Base-by-base conservation (phyloP, 2,113 vertebrate genomes). In the Lepisosteus osseus region DNA sequence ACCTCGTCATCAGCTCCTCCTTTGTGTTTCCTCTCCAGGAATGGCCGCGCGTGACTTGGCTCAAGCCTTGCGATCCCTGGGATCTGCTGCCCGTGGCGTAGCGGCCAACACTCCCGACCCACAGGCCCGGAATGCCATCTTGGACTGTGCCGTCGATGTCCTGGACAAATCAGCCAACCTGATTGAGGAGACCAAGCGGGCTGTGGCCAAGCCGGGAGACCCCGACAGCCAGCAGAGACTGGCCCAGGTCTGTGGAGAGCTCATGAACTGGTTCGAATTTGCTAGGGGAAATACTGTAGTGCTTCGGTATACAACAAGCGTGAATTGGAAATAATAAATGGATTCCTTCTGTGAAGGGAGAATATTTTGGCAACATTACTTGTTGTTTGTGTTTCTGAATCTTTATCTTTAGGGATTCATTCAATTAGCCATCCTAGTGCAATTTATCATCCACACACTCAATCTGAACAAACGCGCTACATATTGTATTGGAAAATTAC, bases 141-240 rank as follows among this genome's bases (percentile, higher is more conserved):
- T 99, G 74, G 97, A 99, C 79, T 96, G 95, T 0, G 94, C 97
- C 2, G 86, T 88, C 0, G 95, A 96, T 0, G 94, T 97, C 56
- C 95, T 99, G 90, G 97, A 99, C 74, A 99, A 99, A 80, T 96
- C 97, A 0, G 93, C 89, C 84, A 98, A 95, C 81, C 94, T 99
- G 43, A 95, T 99, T 0, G 96, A 97, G 75, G 97, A 99, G 79
- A 96, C 95, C 0, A 96, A 96, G 84, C 94, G 94, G 72, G 95
- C 95, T 0, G 88, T 98, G 6, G 87, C 92, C 72, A 97, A 94
- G 71, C 95, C 97, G 0, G 95, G 94, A 29, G 96, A 99, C 69
- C 90, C 95, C 0, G 96, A 98, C 75, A 95, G 90, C 81, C 97
- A 99, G 82, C 97, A 99, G 81, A 89, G 96, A 29, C 86, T 99